Conservation (phyloP, 1,140 invertebrate genomes). For the Nilaparvata lugens region DNA sequence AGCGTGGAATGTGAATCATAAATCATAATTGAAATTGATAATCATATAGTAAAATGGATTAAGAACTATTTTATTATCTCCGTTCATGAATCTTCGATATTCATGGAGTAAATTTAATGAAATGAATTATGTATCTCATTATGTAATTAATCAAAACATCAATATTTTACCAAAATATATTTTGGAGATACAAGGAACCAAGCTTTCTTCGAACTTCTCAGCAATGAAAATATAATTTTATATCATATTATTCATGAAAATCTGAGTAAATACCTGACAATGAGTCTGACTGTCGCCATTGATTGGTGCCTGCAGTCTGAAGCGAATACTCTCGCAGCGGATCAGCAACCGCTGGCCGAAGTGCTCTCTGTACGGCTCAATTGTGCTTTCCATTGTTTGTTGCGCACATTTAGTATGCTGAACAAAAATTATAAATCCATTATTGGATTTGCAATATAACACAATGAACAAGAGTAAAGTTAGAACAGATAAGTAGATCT, state of each 20-base stretch:
- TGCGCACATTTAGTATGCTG: constrained; percentile 29
- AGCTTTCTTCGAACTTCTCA: no score
- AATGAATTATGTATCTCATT: no score
- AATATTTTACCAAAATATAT: background rate
- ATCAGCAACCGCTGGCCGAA: constrained; percentile 77
- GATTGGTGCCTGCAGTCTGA: constrained; percentile 70
- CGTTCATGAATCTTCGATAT: no score
- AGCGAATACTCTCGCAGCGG: constrained; percentile 70
- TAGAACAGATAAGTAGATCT: no score
- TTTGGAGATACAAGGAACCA: no score
- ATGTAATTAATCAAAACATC: no score
- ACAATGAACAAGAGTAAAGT: no score
- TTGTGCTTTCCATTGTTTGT: constrained; percentile 33
- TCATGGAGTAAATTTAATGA: no score
- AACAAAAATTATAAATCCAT: constrained; percentile 11
- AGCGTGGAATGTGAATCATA: no score
- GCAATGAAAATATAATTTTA: background rate
- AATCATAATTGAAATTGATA: no score
- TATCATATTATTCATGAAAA: background rate
- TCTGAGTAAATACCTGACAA: constrained; percentile 63
- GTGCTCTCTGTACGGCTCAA: constrained; percentile 67
- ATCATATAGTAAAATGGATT: no score
- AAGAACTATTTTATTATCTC: no score
- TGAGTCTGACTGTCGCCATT: constrained; percentile 63
- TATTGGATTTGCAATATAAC: background rate